phyloP scores from a whole-genome alignment of 1,140 invertebrate genomes.

The Acromyrmex charruanus region DNA sequence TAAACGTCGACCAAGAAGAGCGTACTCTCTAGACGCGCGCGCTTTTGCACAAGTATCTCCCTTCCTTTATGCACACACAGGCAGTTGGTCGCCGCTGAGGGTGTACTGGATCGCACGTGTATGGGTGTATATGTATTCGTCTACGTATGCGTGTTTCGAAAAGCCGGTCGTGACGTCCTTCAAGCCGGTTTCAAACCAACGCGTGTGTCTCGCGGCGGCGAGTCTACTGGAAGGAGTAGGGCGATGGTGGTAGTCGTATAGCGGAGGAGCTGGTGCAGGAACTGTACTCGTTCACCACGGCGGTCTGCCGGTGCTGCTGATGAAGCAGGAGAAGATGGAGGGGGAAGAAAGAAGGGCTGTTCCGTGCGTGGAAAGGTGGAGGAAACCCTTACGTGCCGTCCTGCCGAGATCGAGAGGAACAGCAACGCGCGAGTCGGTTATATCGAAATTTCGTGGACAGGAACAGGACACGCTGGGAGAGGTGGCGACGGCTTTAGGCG shows the following conservation, averaged over 20 bases:
- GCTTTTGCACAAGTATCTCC: slow-evolving; percentile 55
- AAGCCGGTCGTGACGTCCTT: slow-evolving; percentile 73
- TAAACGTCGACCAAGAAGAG: slow-evolving; percentile 68
- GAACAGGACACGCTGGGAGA: not conserved
- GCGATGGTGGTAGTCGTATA: slow-evolving; percentile 43
- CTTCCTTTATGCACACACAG: slow-evolving; percentile 51
- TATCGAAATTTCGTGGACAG: slow-evolving; percentile 19
- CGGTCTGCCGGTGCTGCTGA: slow-evolving; percentile 20
- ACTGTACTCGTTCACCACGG: slow-evolving; percentile 30
- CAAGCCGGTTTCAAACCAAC: slow-evolving; percentile 73
- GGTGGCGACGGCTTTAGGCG: slow-evolving; percentile 2
- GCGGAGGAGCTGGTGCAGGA: slow-evolving; percentile 27
- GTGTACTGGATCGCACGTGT: slow-evolving; percentile 37
- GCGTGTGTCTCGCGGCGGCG: slow-evolving; percentile 65
- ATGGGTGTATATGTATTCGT: slow-evolving; percentile 21
- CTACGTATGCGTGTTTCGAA: slow-evolving; percentile 65
- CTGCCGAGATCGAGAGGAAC: slow-evolving; percentile 33
- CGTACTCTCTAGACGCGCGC: slow-evolving; percentile 66
- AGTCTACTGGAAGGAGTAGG: slow-evolving; percentile 66
- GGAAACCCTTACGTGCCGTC: slow-evolving; percentile 58
- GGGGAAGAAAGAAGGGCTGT: slow-evolving; percentile 33
- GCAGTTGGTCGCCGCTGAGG: slow-evolving; percentile 45
- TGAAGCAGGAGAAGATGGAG: slow-evolving; percentile 34
- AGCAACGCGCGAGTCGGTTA: slow-evolving; percentile 32
- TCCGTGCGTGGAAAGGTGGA: slow-evolving; percentile 60